A percentile compares a stretch with the other conserved stretches of the same genome.
Evolutionary conservation across 2,888 invertebrate species (phyloP).

Genomic region (Sinopyrophorus schimmeli): DNA sequence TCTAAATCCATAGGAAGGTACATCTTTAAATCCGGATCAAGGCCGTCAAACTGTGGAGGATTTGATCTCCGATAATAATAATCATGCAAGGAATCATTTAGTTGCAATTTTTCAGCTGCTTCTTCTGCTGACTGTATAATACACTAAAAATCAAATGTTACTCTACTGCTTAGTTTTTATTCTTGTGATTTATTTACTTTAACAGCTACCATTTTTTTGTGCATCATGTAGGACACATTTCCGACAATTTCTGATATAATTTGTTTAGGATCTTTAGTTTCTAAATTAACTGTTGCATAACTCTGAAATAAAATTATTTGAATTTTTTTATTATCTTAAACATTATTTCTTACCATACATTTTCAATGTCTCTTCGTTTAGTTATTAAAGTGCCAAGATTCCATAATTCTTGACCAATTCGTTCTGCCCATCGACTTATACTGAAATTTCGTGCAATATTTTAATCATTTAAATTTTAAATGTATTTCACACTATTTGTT

Average conservation of each 20-base stretch:
- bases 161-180: neutral
- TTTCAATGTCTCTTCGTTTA: constrained; percentile 74
- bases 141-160: constrained; percentile 59
- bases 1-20: constrained; percentile 66
- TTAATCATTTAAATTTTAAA: too few relatives aligned
- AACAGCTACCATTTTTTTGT: constrained; percentile 88
- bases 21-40: constrained; percentile 46
- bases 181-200: constrained; percentile 63
- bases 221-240: constrained; percentile 83
- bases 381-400: constrained; percentile 76
- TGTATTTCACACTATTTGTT: too few relatives aligned
- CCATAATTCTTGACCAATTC: constrained; percentile 79
- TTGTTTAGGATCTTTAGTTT: constrained; percentile 76
- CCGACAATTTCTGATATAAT: constrained; percentile 78
- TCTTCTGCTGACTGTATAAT: constrained; percentile 77
- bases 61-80: constrained; percentile 81
- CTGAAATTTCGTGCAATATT: too few relatives aligned
- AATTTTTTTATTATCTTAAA: constrained; percentile 1
- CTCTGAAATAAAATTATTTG: too few relatives aligned
- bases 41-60: constrained; percentile 47
- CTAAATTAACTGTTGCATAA: constrained; percentile 52
- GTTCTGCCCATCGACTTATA: constrained; percentile 78
- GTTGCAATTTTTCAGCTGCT: constrained; percentile 65
- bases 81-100: constrained; percentile 51
- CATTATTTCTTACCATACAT: constrained; percentile 59